Percentiles rank a stretch among this genome's conserved stretches.
phyloP scores from a whole-genome alignment of 2,797 vertebrate species.

The Monodelphis domestica region DNA sequence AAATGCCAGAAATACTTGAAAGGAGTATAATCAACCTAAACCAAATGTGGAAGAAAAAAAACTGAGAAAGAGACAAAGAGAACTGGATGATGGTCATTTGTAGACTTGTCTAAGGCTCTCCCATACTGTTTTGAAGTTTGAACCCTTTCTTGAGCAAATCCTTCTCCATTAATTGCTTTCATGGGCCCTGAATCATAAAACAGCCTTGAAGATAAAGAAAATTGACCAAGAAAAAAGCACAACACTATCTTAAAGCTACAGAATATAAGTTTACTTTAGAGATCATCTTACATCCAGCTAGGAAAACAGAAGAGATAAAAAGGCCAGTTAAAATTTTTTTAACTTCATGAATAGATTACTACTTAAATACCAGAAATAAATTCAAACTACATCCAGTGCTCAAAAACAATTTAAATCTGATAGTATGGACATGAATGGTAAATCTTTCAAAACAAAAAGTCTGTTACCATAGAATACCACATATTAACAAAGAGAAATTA shows the following conservation, averaged over 20 bases:
- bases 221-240: background rate
- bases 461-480: background rate
- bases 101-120: background rate
- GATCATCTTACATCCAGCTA: background rate
- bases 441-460: background rate
- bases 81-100: background rate
- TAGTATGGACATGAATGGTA: background rate
- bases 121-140: background rate
- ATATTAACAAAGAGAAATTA: background rate
- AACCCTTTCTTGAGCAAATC: background rate
- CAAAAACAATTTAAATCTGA: background rate
- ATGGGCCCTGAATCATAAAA: background rate
- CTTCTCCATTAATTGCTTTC: background rate
- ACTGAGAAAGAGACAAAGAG: background rate
- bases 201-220: background rate
- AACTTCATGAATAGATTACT: background rate
- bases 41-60: background rate
- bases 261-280: background rate
- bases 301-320: background rate
- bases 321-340: background rate
- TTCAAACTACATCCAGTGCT: background rate
- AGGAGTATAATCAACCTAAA: background rate
- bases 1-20: conserved; percentile 38
- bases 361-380: background rate
- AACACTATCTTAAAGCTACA: background rate